Percentiles rank a stretch among this genome's conserved stretches.
phyloP scores from a whole-genome alignment of 2,113 vertebrate genomes.

The Scophthalmus maximus region DNA sequence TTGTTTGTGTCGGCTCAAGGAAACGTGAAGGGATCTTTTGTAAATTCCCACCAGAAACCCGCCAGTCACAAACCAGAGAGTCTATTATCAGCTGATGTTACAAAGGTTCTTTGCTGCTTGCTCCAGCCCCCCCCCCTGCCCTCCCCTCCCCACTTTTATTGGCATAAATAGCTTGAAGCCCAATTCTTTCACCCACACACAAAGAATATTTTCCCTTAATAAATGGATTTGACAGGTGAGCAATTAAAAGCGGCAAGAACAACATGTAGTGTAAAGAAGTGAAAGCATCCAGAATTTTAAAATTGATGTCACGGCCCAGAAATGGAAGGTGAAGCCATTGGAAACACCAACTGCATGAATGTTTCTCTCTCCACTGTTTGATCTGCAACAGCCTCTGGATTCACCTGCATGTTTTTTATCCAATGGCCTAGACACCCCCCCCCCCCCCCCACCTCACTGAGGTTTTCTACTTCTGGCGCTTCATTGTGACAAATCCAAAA shows the following conservation, averaged over 20 bases:
- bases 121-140: constrained; percentile 21
- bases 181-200: constrained; percentile 10
- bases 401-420: constrained; percentile 67
- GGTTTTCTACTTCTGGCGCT: constrained; percentile 62
- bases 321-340: constrained; percentile 69
- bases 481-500: constrained; percentile 37
- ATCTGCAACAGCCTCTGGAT: constrained; percentile 42
- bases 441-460: constrained; percentile 9
- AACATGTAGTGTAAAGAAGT: constrained; percentile 12
- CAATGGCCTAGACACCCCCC: constrained; percentile 42
- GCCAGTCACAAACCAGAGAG: constrained; percentile 63
- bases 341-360: constrained; percentile 68
- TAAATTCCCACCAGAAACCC: constrained; percentile 47
- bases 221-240: no score
- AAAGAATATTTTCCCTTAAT: constrained; percentile 74
- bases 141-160: constrained; percentile 6
- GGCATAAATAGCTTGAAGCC: constrained; percentile 55
- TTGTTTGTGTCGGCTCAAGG: constrained; percentile 23
- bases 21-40: constrained; percentile 10
- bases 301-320: constrained; percentile 63
- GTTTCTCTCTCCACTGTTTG: constrained; percentile 50
- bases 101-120: constrained; percentile 49
- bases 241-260: no score
- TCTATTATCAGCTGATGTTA: constrained; percentile 53
- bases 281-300: no score